Evolutionary conservation across 2,113 vertebrate genomes (phyloP).

Genomic region (Crotalus tigris): DNA sequence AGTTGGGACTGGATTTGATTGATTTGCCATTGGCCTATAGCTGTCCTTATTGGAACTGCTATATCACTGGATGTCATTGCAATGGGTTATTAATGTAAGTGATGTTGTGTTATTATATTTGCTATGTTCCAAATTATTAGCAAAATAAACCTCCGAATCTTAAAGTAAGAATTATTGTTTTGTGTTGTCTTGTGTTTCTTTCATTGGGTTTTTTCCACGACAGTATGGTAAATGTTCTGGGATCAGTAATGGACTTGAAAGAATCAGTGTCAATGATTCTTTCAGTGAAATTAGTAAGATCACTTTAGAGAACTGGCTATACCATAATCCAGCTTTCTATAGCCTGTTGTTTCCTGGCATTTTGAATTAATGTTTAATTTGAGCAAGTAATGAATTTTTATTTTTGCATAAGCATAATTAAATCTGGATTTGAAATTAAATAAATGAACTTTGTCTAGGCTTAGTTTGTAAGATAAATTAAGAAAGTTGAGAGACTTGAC

Average conservation of each 20-base stretch:
- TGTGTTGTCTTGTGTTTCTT: too few relatives aligned
- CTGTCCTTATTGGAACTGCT: too few relatives aligned
- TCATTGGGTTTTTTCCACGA: too few relatives aligned
- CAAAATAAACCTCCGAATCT: too few relatives aligned
- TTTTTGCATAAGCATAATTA: background rate
- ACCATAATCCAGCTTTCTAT: background rate
- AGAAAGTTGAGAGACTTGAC: background rate
- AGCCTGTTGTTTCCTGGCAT: background rate
- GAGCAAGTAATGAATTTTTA: background rate
- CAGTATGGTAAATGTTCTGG: background rate
- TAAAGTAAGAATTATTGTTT: too few relatives aligned
- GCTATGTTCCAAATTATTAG: too few relatives aligned
- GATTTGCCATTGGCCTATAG: too few relatives aligned
- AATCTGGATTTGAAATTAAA: background rate
- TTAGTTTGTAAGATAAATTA: background rate
- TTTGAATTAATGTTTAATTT: background rate
- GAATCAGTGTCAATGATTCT: background rate
- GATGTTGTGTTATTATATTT: too few relatives aligned
- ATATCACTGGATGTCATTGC: too few relatives aligned
- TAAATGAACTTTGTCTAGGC: background rate
- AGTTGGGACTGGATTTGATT: too few relatives aligned
- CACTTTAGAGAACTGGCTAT: background rate
- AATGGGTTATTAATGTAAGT: too few relatives aligned
- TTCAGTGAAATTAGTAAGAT: background rate
- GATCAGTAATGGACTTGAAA: background rate